Base-by-base conservation (phyloP, 2,888 invertebrate genomes). In the Epicampocera succincta region DNA sequence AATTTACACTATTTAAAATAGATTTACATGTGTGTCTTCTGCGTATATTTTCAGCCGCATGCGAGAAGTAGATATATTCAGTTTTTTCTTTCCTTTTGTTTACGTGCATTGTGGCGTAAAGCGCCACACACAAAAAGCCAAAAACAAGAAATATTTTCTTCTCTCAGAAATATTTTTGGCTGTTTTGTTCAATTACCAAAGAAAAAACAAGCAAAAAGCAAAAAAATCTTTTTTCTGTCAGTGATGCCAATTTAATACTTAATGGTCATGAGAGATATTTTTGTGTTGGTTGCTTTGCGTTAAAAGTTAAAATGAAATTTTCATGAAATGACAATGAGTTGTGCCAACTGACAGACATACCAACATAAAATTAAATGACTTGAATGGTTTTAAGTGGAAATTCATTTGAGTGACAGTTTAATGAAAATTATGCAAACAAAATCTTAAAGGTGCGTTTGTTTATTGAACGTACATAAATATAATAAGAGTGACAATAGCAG, bases 241-340 rank as follows among this genome's bases (percentile, higher is more conserved):
- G 50, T 72, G 71, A 42, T 72, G 60, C 52, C 61, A 61, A 61
- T 50, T 52, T 61, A 3, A 15, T 54, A 46, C 12, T 21, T n/a
- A 42, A 33, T 44, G 21, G 33, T n/a, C 44, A 44, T 40, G 13
- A 1, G 2, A 40, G 42, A 33, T 61, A 42, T 29, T 63, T 3
- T 42, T 71, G 15, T 74, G 2, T 29, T 15, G 29, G n/a, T n/a
- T 65, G 40, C 52, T 9, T 54, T 17, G 11, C 11, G 6, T 25
- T 17, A 17, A 66, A 50, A 56, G 9, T 21, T 1, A 29, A 61
- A 58, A 38, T 29, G 25, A 17, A 11, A 71, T 46, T n/a, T n/a
- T n/a, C n/a, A n/a, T n/a, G n/a, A n/a, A n/a, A n/a, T n/a, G 15
- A 50, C 17, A 33, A 50, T 44, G 11, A 12, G 4, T 40, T 12